These are phyloP conservation scores for Antechinus stuartii DNA, from an alignment of 2,113 vertebrate genomes.

Conservation along the genomic window DNA sequence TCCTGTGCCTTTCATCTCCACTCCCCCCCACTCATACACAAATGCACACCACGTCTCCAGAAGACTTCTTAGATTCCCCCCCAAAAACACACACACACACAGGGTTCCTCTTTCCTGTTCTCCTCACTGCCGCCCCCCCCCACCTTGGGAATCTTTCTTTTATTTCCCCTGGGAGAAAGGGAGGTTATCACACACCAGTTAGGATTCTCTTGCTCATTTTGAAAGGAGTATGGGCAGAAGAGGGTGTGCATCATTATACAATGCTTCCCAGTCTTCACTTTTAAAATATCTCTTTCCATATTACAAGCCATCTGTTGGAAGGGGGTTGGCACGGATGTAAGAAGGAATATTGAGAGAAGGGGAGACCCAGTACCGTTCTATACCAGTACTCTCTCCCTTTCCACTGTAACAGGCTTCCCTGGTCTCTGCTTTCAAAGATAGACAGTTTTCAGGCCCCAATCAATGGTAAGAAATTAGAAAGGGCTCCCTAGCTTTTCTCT, in stretches of 20 bases:
- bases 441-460: background rate
- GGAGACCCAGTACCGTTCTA: background rate
- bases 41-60: background rate
- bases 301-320: slow-evolving; percentile 76
- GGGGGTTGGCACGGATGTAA: slow-evolving; percentile 28
- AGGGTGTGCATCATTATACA: slow-evolving; percentile 80
- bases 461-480: slow-evolving; percentile 13
- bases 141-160: slow-evolving; percentile 65
- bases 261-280: slow-evolving; percentile 69
- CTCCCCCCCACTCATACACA: slow-evolving; percentile 40
- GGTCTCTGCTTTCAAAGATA: slow-evolving; percentile 6
- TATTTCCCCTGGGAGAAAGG: slow-evolving; percentile 69
- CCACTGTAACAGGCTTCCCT: slow-evolving; percentile 23
- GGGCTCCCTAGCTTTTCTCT: background rate
- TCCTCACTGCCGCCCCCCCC: slow-evolving; percentile 22
- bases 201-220: slow-evolving; percentile 79
- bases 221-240: slow-evolving; percentile 77
- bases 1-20: background rate
- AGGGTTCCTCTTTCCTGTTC: slow-evolving; percentile 39
- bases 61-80: background rate
- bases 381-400: slow-evolving; percentile 6
- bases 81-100: slow-evolving; percentile 40
- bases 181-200: slow-evolving; percentile 74
- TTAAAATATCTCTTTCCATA: slow-evolving; percentile 52
- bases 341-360: background rate